Base-by-base conservation (phyloP, 2,888 invertebrate genomes). In the Eurois occulta region DNA sequence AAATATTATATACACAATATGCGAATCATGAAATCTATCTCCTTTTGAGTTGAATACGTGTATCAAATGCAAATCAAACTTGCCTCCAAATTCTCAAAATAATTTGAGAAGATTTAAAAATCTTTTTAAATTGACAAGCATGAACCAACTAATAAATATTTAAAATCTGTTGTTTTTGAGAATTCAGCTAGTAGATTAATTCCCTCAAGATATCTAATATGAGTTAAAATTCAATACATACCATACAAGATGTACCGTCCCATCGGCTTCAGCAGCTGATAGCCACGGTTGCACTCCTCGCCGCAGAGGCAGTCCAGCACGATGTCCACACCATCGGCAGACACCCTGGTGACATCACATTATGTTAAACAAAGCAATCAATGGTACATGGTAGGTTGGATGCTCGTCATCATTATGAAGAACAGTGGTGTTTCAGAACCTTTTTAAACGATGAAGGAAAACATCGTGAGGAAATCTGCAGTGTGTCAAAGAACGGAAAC, bases 221-320 rank as follows among this genome's bases (percentile, higher is more conserved):
- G 21, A 46, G 16, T 32, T 18, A 35, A 18, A 18, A 69, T 35
- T 69, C 38, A n/a, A 65, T 58, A 88, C 94, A 92, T 94, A 97
- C 98, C 99, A 94, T 98, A 99, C 62, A 99, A 97, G 90, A 99
- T 97, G 95, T 99, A 99, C 95, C 98, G 98, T 91, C 99, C 99
- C 98, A 99, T 98, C 7, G 99, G 98, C 93, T 98, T 98, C 86
- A 99, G 97, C 60, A 99, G 97, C 75, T 97, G 97, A 92, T 98
- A 98, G 55, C 99, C 99, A 87, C 98, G 97, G 96, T 98, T 98
- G 94, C 98, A 98, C 93, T 99, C 99, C 90, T 99, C 99, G 8
- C 99, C 99, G 93, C 98, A 98, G 80, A 98, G 97, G 92, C 98
- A 98, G 94, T 99, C 99, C 92, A 99, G 95, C 52, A 99, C 98